phyloP scores from a whole-genome alignment of 2,113 vertebrate genomes.

The Murina feae region DNA sequence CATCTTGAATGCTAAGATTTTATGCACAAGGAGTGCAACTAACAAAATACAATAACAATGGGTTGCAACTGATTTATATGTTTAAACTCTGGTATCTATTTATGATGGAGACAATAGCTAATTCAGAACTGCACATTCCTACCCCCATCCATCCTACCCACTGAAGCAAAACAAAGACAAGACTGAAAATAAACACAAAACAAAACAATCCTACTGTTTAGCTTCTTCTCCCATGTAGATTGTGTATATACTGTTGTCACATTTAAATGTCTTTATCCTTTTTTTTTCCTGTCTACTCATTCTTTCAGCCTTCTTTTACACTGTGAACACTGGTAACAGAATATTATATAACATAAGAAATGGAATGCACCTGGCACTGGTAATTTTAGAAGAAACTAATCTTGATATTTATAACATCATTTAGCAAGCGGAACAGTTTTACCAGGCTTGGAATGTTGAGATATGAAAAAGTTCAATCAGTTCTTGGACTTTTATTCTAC shows the following conservation, averaged over 20 bases:
- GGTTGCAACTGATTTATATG: conserved; percentile 41
- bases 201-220: not conserved
- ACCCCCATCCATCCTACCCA: not conserved
- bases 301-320: conserved; percentile 70
- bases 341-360: conserved; percentile 76
- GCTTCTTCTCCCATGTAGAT: not conserved
- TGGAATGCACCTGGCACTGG: conserved; percentile 75
- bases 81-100: conserved; percentile 44
- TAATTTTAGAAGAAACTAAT: conserved; percentile 83
- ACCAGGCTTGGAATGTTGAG: conserved; percentile 74
- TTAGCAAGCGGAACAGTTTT: conserved; percentile 72
- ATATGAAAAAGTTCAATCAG: conserved; percentile 75
- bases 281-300: conserved; percentile 21
- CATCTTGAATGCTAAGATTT: conserved; percentile 71
- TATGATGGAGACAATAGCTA: not conserved
- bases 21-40: conserved; percentile 45
- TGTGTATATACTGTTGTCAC: conserved; percentile 39
- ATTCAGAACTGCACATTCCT: not conserved
- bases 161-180: conserved; percentile 41
- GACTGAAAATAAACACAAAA: not conserved
- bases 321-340: conserved; percentile 74
- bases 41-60: conserved; percentile 47
- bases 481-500: conserved; percentile 69
- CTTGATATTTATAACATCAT: conserved; percentile 79
- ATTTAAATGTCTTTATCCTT: conserved; percentile 25